Conservation (phyloP, 2,888 invertebrate genomes). For the Pocota personata region DNA sequence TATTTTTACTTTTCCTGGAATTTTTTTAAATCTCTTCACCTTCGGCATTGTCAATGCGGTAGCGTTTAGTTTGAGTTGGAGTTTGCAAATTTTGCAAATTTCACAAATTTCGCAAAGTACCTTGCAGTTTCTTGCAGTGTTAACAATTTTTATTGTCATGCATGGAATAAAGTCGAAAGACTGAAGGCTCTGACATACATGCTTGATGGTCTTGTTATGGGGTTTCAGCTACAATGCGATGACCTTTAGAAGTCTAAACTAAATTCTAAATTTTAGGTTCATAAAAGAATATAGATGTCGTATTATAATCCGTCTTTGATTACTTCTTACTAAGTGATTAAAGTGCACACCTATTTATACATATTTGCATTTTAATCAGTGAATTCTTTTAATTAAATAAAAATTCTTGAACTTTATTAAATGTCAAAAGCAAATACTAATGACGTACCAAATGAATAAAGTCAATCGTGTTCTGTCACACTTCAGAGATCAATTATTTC, state of each 20-base stretch:
- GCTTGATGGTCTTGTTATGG: background rate
- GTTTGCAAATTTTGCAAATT: background rate
- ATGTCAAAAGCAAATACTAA: background rate
- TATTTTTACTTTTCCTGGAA: conserved; percentile 10
- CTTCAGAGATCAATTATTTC: background rate
- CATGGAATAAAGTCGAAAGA: background rate
- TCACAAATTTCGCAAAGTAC: no score
- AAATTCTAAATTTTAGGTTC: no score
- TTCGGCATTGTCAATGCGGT: background rate
- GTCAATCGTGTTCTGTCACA: background rate
- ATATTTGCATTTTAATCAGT: background rate
- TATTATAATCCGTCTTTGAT: no score
- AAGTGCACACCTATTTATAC: no score
- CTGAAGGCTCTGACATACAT: background rate
- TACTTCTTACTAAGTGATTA: no score
- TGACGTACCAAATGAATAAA: background rate
- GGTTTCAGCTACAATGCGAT: background rate
- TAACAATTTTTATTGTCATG: background rate
- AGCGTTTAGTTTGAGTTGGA: background rate
- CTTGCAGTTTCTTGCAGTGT: background rate
- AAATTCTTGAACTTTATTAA: background rate
- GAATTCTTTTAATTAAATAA: background rate
- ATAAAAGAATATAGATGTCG: no score
- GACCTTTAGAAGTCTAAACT: no score
- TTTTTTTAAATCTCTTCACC: conserved; percentile 17